Evolutionary conservation across 2,113 vertebrate species (phyloP).

Genomic region (Tringa solitaria): DNA sequence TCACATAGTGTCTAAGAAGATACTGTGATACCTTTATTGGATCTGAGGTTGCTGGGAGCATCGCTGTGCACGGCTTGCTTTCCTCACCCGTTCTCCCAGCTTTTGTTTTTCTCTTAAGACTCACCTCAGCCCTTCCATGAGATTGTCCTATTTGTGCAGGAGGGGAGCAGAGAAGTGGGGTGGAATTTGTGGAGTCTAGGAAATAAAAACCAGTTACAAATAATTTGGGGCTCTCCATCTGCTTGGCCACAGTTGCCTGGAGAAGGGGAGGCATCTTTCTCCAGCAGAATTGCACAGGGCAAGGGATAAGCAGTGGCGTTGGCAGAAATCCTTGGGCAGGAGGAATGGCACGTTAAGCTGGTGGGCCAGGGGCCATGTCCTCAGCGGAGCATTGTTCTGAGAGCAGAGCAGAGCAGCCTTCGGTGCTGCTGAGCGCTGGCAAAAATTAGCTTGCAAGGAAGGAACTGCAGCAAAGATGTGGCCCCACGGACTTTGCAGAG

Average conservation of each 20-base stretch:
- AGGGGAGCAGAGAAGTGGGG: background rate
- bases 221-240: background rate
- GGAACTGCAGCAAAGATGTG: background rate
- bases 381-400: fast-evolving
- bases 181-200: background rate
- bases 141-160: background rate
- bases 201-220: background rate
- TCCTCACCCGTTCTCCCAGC: background rate
- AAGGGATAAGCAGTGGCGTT: background rate
- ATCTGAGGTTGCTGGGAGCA: background rate
- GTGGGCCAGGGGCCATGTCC: background rate
- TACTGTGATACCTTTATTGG: background rate
- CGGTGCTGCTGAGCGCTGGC: fast-evolving
- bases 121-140: background rate
- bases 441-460: background rate
- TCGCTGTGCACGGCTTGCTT: background rate
- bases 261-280: background rate
- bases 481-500: background rate
- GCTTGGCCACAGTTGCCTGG: background rate
- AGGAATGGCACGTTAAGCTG: background rate
- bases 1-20: background rate
- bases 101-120: background rate
- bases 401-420: background rate
- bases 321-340: background rate
- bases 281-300: background rate